phyloP scores from a whole-genome alignment of 1,140 invertebrate species.

The Microplitis mediator region DNA sequence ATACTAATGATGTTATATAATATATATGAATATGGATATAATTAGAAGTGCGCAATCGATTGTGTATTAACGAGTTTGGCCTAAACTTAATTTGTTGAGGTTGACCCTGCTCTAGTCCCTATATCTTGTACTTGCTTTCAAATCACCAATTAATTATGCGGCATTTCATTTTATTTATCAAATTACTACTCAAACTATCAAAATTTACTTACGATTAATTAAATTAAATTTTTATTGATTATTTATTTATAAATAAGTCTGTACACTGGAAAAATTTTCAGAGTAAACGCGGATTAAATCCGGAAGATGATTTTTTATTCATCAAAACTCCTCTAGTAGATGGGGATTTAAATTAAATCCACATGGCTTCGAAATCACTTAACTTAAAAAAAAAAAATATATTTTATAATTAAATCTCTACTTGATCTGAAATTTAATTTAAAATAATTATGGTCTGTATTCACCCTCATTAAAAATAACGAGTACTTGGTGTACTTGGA shows the following conservation, averaged over 20 bases:
- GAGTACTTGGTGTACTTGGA: not conserved
- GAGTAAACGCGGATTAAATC: not conserved
- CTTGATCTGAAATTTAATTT: too few species aligned
- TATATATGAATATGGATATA: conserved; percentile 39
- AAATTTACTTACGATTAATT: not conserved
- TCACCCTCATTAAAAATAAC: not conserved
- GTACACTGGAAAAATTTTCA: not conserved
- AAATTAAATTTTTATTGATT: not conserved
- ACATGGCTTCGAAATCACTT: too few species aligned
- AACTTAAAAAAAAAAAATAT: too few species aligned
- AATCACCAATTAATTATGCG: conserved; percentile 18
- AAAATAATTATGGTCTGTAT: not conserved
- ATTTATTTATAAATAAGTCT: too few species aligned
- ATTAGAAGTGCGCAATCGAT: conserved; percentile 53
- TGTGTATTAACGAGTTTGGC: conserved; percentile 53
- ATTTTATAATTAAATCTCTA: too few species aligned
- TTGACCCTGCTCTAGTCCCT: conserved; percentile 34
- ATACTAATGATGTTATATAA: too few species aligned
- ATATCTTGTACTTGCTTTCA: conserved; percentile 26
- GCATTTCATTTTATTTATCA: not conserved
- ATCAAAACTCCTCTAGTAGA: too few species aligned
- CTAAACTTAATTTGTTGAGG: conserved; percentile 48
- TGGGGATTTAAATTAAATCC: not conserved
- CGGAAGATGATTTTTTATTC: not conserved
- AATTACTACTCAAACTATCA: too few species aligned